A percentile compares a stretch with the other conserved stretches of the same genome.
Evolutionary conservation across 2,888 invertebrate species (phyloP).

Genomic region (Oasisia sp.): DNA sequence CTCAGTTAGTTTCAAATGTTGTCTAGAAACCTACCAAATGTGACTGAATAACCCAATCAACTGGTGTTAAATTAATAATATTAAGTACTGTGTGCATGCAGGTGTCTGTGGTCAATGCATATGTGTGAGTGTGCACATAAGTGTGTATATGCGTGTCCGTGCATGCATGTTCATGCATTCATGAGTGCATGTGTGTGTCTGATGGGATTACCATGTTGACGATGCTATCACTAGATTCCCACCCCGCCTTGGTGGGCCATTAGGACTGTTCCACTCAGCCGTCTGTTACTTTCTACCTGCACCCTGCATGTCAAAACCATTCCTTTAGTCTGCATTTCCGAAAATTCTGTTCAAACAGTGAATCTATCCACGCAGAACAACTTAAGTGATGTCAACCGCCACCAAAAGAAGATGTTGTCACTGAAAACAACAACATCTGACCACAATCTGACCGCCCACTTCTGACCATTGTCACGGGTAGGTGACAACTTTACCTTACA

Average conservation of each 20-base stretch:
- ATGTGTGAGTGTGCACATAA: no score
- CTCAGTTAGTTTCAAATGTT: no score
- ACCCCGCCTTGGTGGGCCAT: background rate
- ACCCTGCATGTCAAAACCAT: background rate
- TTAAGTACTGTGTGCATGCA: no score
- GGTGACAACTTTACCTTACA: conserved; percentile 13
- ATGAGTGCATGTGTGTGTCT: no score
- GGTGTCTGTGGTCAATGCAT: no score
- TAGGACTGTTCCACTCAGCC: background rate
- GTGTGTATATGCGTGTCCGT: no score
- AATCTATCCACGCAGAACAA: background rate
- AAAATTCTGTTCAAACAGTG: background rate
- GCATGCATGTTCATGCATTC: no score
- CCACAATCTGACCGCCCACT: background rate
- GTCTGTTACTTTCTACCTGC: background rate
- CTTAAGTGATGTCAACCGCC: background rate
- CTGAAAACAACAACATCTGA: background rate
- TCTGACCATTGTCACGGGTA: background rate
- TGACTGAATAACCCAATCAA: no score
- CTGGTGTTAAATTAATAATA: no score
- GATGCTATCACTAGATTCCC: no score
- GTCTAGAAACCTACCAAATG: no score
- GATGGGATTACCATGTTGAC: no score
- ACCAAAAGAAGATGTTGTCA: background rate
- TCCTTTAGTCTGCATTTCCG: background rate